Evolutionary conservation across 2,888 invertebrate genomes (phyloP), one percentile per base, ranked within the genome.

Genomic region (Rhopalosiphum nymphaeae): DNA sequence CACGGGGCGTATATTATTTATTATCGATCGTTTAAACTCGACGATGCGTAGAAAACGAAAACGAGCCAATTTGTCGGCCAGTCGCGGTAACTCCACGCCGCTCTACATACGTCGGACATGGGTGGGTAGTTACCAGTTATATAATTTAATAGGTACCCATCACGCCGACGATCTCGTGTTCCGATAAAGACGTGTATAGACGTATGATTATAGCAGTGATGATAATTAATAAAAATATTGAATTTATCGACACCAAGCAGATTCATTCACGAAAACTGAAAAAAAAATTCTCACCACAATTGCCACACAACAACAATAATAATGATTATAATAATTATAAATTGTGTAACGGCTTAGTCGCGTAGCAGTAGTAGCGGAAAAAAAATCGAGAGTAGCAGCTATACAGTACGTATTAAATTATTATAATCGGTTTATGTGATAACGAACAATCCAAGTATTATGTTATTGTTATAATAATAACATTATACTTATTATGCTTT

Each of bases 1-100:
- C 21, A 21, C 11, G 36, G 67, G 21, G 78, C 78, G 78, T 78
- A 36, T 21, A 78, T 78, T 36, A 46, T 86, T 44, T 29, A 86
- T 86, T 46, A 86, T 86, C 46, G 44, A 46, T 46, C 86, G 78
- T 78, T 78, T 78, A 21, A 78, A 36, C n/a, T 25, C 36, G 36
- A 36, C 56, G 89, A 42, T 46, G 57, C 57, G 57, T 88, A 89
- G 44, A 44, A 57, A 89, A 29, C 13, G 26, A 44, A 89, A 89
- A 89, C 44, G 16, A 26, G 29, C 44, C 89, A 57, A 89, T 89
- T 89, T 57, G 56, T 89, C 89, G 49, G 87, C 87, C 26, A 11
- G 26, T 4, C 36, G 36, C 21, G 21, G 21, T 36, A 3, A 36
- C 78, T 78, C 36, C 36, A 36, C 36, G 36, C 36, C 78, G 21